Base-by-base conservation (phyloP, 1,140 invertebrate species). In the Zophobas morio region DNA sequence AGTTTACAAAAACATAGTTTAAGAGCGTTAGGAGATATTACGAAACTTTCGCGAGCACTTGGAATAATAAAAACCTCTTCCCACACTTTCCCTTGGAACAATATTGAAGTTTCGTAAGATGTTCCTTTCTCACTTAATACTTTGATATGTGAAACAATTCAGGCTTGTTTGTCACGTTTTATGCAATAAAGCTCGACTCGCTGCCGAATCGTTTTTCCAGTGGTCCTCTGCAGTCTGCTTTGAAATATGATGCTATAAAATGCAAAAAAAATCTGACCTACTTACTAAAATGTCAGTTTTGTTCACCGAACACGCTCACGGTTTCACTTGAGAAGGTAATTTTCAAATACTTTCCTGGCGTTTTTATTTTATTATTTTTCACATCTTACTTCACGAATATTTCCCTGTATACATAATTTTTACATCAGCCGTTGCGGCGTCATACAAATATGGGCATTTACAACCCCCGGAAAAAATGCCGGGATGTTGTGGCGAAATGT, bases 181-280 rank as follows among this genome's bases (percentile, higher is more conserved):
- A 51, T 72, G 70, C 70, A 72, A 72, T 72, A 72, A 72, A 72
- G 51, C 70, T 51, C n/a, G 53, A 53, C 70, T 51, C 32, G 47
- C 70, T 49, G 36, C 70, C 51, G 6, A 36, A 51, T 72, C 47
- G 20, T 51, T 72, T 36, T 72, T 72, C 35, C 40, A 42, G 34
- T 49, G 40, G 40, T 36, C 70, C 70, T 53, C 47, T 72, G 47
- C 53, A 53, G 33, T 72, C 53, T 72, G 34, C 46, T 72, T 49
- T 72, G 70, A 72, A 53, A 72, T 72, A 72, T 72, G 37, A 72
- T 53, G 70, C 70, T 72, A 72, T 72, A 72, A 72, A 72, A 60
- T 60, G 70, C 47, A 72, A 72, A 53, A 72, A 49, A 53, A 72
- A 72, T 53, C 70, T 72, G 70, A 72, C 70, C 70, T 71, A 71